phyloP scores from a whole-genome alignment of 2,888 invertebrate species.

The Drosophila colorata region DNA sequence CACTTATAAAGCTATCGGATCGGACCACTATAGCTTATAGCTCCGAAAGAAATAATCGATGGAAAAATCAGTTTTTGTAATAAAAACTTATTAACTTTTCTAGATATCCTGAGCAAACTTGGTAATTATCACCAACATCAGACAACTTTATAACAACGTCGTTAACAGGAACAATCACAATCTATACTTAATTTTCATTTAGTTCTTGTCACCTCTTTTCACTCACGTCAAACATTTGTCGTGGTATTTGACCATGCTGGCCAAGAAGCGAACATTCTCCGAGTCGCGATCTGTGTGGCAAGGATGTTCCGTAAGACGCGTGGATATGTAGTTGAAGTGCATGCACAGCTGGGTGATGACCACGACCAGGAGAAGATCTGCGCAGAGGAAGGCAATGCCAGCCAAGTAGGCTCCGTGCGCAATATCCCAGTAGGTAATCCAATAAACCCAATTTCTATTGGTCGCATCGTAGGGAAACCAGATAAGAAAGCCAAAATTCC shows the following conservation, averaged over 20 bases:
- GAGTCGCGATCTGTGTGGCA: conserved; percentile 33
- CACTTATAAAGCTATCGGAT: no score
- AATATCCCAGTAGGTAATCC: conserved; percentile 66
- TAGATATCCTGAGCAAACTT: no score
- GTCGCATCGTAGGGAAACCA: conserved; percentile 80
- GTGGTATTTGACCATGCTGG: conserved; percentile 63
- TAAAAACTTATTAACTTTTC: no score
- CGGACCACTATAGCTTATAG: no score
- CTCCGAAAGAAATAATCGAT: no score
- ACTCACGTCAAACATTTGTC: conserved; percentile 78
- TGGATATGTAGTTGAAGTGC: conserved; percentile 75
- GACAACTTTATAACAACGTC: no score
- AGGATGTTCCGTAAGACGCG: conserved; percentile 48
- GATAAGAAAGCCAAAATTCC: conserved; percentile 73
- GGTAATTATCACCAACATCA: no score
- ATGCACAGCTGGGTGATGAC: conserved; percentile 79
- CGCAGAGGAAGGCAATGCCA: conserved; percentile 75
- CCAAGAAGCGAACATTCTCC: conserved; percentile 62
- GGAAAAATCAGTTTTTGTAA: no score
- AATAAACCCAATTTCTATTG: conserved; percentile 58
- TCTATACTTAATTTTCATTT: no score
- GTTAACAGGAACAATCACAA: no score
- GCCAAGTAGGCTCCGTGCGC: conserved; percentile 73
- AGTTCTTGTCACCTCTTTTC: no score
- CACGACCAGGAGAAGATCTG: conserved; percentile 76